Percentiles rank a stretch among this genome's conserved stretches.
Evolutionary conservation across 2,888 invertebrate genomes (phyloP).

Genomic region (Eulithis prunata): DNA sequence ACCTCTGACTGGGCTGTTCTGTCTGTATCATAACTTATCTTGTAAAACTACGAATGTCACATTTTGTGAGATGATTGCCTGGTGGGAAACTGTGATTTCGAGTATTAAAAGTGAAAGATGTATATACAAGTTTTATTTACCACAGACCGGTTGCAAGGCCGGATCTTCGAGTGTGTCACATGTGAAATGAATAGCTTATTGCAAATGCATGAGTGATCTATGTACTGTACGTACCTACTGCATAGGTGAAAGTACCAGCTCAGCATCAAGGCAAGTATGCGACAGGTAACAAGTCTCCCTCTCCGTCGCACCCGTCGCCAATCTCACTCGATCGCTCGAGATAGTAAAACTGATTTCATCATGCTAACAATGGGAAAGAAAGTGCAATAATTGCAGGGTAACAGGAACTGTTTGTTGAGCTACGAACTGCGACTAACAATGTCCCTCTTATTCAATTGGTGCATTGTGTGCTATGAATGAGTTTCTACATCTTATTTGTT

Average conservation of each 20-base stretch:
- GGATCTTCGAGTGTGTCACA: constrained; percentile 39
- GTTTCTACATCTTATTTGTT: background rate
- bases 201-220: constrained; percentile 68
- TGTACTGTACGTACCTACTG: constrained; percentile 48
- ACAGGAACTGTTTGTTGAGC: constrained; percentile 55
- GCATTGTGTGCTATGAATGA: constrained; percentile 8
- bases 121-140: constrained; percentile 46
- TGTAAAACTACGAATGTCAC: constrained; percentile 24
- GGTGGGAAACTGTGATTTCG: constrained; percentile 48
- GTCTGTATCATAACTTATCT: constrained; percentile 8
- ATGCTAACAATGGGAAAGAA: constrained; percentile 79
- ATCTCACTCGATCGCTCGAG: constrained; percentile 76
- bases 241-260: constrained; percentile 76
- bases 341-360: constrained; percentile 78
- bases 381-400: constrained; percentile 80
- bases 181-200: constrained; percentile 55
- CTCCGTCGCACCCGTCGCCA: constrained; percentile 59
- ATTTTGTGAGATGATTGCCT: constrained; percentile 14
- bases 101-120: constrained; percentile 48
- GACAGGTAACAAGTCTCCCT: constrained; percentile 60
- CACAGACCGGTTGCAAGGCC: constrained; percentile 31
- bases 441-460: constrained; percentile 29
- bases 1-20: background rate
- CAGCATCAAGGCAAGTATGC: constrained; percentile 70
- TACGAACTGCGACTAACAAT: constrained; percentile 30